Percentiles rank a stretch among this genome's conserved stretches.
Conservation (phyloP, 2,888 invertebrate genomes). For the Drosophila suboccidentalis region DNA sequence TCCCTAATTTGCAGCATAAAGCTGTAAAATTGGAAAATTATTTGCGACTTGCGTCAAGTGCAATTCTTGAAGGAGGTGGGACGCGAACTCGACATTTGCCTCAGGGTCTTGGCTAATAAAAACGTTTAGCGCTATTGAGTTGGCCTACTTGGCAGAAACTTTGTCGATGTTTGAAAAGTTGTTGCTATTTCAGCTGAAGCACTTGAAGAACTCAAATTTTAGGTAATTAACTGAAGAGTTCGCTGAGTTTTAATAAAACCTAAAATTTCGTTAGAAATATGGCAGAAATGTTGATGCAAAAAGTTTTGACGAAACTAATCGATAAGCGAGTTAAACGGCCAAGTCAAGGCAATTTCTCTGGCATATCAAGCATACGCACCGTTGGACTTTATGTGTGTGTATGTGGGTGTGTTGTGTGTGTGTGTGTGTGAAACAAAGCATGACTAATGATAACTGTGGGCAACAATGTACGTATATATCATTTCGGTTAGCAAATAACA, state of each 20-base stretch:
- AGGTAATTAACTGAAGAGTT: conserved; percentile 71
- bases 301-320: conserved; percentile 57
- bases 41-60: conserved; percentile 41
- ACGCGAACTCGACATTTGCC: conserved; percentile 12
- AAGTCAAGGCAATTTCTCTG: conserved; percentile 18
- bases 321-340: conserved; percentile 45
- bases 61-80: conserved; percentile 23
- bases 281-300: conserved; percentile 60
- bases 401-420: conserved; percentile 23
- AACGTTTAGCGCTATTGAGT: conserved; percentile 57
- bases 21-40: conserved; percentile 32
- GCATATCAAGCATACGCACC: conserved; percentile 64
- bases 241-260: conserved; percentile 62
- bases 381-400: conserved; percentile 33
- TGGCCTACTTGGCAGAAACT: conserved; percentile 50
- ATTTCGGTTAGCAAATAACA: conserved; percentile 80
- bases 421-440: conserved; percentile 66
- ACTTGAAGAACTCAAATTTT: conserved; percentile 66
- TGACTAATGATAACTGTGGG: conserved; percentile 78
- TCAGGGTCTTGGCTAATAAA: conserved; percentile 47
- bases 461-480: conserved; percentile 68
- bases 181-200: conserved; percentile 68
- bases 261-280: conserved; percentile 51
- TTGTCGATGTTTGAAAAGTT: conserved; percentile 80
- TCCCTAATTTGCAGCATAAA: conserved; percentile 4